These are phyloP conservation scores for Mythimna vitellina DNA, from an alignment of 2,888 invertebrate genomes.

Conservation along the genomic window DNA sequence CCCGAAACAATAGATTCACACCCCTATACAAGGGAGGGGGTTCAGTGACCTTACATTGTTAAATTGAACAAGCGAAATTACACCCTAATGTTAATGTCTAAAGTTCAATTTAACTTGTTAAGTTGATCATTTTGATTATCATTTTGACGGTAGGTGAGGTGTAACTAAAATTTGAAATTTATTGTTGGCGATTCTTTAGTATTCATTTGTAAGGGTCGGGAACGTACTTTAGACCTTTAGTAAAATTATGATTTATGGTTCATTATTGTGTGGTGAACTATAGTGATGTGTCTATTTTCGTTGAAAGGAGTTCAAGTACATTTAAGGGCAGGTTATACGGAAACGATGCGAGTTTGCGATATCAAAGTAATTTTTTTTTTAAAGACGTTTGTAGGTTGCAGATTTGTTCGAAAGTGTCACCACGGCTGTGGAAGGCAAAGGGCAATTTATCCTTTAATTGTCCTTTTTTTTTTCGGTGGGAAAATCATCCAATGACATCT, in stretches of 20 bases:
- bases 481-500: too few relatives aligned
- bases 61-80: conserved; percentile 38
- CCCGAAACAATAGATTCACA: conserved; percentile 77
- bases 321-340: not conserved
- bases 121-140: conserved; percentile 66
- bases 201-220: conserved; percentile 54
- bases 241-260: conserved; percentile 50
- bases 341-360: not conserved
- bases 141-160: conserved; percentile 70
- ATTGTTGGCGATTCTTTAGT: conserved; percentile 63
- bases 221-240: conserved; percentile 50
- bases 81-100: conserved; percentile 29
- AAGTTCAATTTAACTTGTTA: conserved; percentile 38
- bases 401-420: too few relatives aligned
- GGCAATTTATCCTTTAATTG: too few relatives aligned
- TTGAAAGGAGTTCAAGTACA: conserved; percentile 25
- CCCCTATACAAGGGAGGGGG: conserved; percentile 75
- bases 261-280: conserved; percentile 37
- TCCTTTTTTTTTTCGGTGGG: too few relatives aligned
- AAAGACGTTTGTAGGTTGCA: not conserved
- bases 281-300: conserved; percentile 31
- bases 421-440: too few relatives aligned
- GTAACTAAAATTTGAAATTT: conserved; percentile 73
- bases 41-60: conserved; percentile 70
- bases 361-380: not conserved